Evolutionary conservation across 2,888 invertebrate species (phyloP), one percentile per base, ranked within the genome.

Genomic region (Tetanocera ferruginea): DNA sequence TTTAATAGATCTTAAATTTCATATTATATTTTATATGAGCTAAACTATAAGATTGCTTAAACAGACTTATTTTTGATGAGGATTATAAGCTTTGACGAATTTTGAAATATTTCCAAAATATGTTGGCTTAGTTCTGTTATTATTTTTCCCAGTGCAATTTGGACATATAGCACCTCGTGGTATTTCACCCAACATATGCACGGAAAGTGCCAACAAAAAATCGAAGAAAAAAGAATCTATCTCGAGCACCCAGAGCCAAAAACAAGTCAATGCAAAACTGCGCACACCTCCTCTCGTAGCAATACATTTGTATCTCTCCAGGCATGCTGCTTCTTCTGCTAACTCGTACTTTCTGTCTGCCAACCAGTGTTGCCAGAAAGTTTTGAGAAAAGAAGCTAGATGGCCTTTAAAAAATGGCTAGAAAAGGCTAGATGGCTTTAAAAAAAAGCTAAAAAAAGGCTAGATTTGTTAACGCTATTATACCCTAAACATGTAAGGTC

Each of bases 231-330:
- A 4, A 34, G n/a, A 57, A 70, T 19, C 70, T 52, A 74, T 74
- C 64, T 64, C 51, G 52, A 66, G 74, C 73, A 49, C 74, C 64
- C 23, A 66, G 74, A 62, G 28, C 74, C 64, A 31, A 74, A 74
- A 74, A 51, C 64, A 52, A 64, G 74, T 64, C 74, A 51, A 19
- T 52, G 51, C 57, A 34, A 31, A 66, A 51, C 51, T 28, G 73
- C n/a, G 19, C n/a, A 31, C 73, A 28, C 60, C 72, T 73, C 72
- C 66, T 34, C 31, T 51, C 70, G 34, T n/a, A 55, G 71, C 71
- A 6, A 31, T 73, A 49, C 60, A 43, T 25, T 49, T 74, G 64
- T 74, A 74, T 74, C 73, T 62, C 70, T 60, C 23, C 57, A n/a
- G 9, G 23, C 57, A n/a, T 25, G 23, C 57, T 19, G 9, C 57